Conservation (phyloP, 2,113 vertebrate species). For the Corythoichthys haematopterus region DNA sequence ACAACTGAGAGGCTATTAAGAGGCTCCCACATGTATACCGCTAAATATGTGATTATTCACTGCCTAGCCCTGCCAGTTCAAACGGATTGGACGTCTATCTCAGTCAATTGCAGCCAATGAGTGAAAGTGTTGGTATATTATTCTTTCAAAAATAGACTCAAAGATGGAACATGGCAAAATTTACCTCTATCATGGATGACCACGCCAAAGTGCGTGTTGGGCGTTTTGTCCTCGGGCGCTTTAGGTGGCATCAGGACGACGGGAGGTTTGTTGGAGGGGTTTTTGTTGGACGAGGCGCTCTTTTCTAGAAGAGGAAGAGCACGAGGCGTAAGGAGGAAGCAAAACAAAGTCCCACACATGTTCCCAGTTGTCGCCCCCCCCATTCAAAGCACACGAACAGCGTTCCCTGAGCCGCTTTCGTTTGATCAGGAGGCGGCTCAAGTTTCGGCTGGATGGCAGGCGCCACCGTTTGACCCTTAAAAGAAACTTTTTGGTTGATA, state of each 20-base stretch:
- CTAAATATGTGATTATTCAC: no score
- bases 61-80: no score
- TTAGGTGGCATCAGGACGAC: slow-evolving; percentile 73
- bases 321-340: slow-evolving; percentile 13
- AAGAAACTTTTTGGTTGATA: no score
- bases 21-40: no score
- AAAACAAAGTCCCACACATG: slow-evolving; percentile 14
- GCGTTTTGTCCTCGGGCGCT: slow-evolving; percentile 68
- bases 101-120: no score
- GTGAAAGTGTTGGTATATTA: no score
- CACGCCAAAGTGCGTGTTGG: slow-evolving; percentile 81
- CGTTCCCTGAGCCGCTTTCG: slow-evolving; percentile 9
- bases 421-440: slow-evolving; percentile 27
- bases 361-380: slow-evolving; percentile 15
- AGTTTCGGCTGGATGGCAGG: no score
- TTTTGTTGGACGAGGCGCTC: slow-evolving; percentile 77
- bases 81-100: no score
- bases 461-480: not conserved
- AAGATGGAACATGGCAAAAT: slow-evolving; percentile 1
- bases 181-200: slow-evolving; percentile 87
- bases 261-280: slow-evolving; percentile 75
- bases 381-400: slow-evolving; percentile 18
- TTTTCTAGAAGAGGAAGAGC: slow-evolving; percentile 71
- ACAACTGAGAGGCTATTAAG: no score
- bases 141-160: not conserved